Percentiles rank a stretch among this genome's conserved stretches.
These are phyloP conservation scores for Protobothrops mucrosquamatus DNA, from an alignment of 2,113 vertebrate species.

Conservation along the genomic window DNA sequence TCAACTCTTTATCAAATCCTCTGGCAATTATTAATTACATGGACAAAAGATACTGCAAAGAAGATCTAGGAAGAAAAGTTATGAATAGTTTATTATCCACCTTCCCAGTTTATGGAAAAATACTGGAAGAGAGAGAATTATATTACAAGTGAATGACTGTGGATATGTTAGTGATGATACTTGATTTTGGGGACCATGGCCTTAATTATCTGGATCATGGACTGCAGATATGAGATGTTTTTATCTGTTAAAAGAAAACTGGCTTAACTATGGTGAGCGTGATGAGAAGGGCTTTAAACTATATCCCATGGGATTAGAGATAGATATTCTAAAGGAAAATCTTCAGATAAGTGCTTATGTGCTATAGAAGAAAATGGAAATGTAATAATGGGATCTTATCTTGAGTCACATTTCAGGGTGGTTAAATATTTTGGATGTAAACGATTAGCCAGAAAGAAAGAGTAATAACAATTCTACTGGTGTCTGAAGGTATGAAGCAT, in stretches of 20 bases:
- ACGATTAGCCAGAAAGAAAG: not conserved
- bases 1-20: not conserved
- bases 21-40: not conserved
- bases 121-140: not conserved
- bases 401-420: not conserved
- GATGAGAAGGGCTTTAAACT: not conserved
- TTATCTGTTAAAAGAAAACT: not conserved
- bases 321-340: not conserved
- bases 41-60: not conserved
- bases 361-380: not conserved
- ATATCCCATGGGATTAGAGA: not conserved
- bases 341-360: not conserved
- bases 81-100: not conserved
- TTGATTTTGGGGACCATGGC: not conserved
- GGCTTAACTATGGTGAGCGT: not conserved
- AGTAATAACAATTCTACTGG: not conserved
- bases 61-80: not conserved
- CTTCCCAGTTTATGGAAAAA: not conserved
- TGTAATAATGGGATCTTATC: not conserved
- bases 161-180: not conserved
- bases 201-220: not conserved
- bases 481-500: not conserved
- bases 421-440: not conserved
- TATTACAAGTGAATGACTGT: not conserved
- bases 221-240: not conserved